A percentile compares a stretch with the other conserved stretches of the same genome.
phyloP scores from a whole-genome alignment of 2,888 invertebrate genomes.

The Dexiosoma caninum region DNA sequence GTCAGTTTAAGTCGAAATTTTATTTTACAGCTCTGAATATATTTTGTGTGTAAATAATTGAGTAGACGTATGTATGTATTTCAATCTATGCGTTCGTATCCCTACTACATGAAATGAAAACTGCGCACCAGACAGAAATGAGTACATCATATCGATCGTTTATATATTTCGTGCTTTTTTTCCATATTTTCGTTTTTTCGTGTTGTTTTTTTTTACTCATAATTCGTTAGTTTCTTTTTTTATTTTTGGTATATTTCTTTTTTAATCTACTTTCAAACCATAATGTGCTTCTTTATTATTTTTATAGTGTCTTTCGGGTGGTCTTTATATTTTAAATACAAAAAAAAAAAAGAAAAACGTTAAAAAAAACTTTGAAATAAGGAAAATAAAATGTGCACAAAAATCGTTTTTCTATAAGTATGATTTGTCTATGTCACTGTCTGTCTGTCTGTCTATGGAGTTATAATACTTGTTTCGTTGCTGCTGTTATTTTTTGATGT shows the following conservation, averaged over 20 bases:
- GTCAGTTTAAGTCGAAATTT: conserved; percentile 58
- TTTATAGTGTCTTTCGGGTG: conserved; percentile 6
- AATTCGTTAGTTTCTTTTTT: conserved; percentile 62
- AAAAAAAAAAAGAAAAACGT: background rate
- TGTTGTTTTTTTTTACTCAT: conserved; percentile 33
- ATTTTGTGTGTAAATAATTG: conserved; percentile 72
- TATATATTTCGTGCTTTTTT: conserved; percentile 69
- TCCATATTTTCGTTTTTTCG: conserved; percentile 43
- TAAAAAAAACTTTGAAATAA: conserved; percentile 60
- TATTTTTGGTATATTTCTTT: conserved; percentile 59
- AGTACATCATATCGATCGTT: conserved; percentile 78
- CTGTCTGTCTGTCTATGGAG: too few relatives aligned
- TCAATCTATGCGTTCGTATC: conserved; percentile 28
- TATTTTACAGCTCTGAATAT: conserved; percentile 68
- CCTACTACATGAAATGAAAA: conserved; percentile 46
- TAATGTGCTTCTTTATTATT: conserved; percentile 34
- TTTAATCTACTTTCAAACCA: conserved; percentile 47
- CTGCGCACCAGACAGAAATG: conserved; percentile 78
- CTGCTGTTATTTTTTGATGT: conserved; percentile 37
- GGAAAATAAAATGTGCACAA: conserved; percentile 54
- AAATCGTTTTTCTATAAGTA: conserved; percentile 65
- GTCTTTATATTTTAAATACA: background rate
- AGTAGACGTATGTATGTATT: conserved; percentile 60
- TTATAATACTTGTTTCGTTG: conserved; percentile 64
- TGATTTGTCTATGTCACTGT: conserved; percentile 60